These are phyloP conservation scores for Rhagonycha lutea DNA, from an alignment of 2,888 invertebrate species.

Conservation along the genomic window DNA sequence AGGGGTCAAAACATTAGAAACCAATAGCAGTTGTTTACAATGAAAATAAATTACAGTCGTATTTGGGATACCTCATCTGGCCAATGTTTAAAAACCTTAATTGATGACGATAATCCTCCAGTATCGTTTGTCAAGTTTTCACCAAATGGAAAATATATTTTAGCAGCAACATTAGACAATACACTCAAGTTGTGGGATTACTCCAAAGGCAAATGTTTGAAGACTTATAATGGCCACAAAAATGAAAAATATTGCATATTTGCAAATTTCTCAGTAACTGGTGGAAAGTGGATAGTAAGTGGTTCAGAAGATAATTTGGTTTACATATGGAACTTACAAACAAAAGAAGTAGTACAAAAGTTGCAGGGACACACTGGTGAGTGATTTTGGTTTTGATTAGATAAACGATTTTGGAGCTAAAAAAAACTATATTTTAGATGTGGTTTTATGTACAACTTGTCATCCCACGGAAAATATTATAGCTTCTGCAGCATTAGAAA, in stretches of 20 bases:
- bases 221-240: slow-evolving; percentile 97
- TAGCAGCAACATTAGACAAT: slow-evolving; percentile 97
- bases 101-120: slow-evolving; percentile 99
- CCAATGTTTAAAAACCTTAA: slow-evolving; percentile 97
- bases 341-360: slow-evolving; percentile 98
- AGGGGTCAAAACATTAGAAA: too few species aligned
- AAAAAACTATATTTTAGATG: slow-evolving; percentile 57
- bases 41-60: slow-evolving; percentile 67
- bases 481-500: slow-evolving; percentile 97
- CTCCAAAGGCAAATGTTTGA: slow-evolving; percentile 96
- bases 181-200: slow-evolving; percentile 99
- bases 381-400: neutral
- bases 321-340: slow-evolving; percentile 99
- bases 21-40: neutral
- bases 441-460: slow-evolving; percentile 96
- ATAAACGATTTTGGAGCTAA: neutral
- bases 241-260: slow-evolving; percentile 99
- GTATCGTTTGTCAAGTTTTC: slow-evolving; percentile 99
- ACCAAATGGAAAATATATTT: slow-evolving; percentile 98
- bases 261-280: slow-evolving; percentile 99
- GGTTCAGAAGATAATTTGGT: slow-evolving; percentile 99
- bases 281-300: slow-evolving; percentile 99
- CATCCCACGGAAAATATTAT: slow-evolving; percentile 99
- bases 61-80: slow-evolving; percentile 99
- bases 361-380: slow-evolving; percentile 94